Conservation (phyloP, 2,113 vertebrate species). For the Alouatta palliata region DNA sequence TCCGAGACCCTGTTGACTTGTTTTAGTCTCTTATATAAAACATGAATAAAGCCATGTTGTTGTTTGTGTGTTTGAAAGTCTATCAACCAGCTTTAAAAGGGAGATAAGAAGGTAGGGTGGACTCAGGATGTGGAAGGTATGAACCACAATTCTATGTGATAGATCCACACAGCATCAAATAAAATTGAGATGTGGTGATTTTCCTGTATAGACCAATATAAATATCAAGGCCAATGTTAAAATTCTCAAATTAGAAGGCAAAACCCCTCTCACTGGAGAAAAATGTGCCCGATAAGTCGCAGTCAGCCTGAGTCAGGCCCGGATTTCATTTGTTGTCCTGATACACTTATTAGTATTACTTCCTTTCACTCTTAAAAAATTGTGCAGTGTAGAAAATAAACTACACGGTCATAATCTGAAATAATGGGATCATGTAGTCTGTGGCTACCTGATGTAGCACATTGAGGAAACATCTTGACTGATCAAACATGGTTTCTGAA, state of each 20-base stretch:
- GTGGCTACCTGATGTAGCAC: neutral
- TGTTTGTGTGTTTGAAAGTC: neutral
- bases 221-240: neutral
- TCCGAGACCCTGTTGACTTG: neutral
- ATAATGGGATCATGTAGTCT: neutral
- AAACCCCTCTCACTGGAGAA: neutral
- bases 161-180: neutral
- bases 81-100: neutral
- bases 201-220: neutral
- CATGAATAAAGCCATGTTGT: neutral
- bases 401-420: neutral
- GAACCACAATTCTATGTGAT: neutral
- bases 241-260: neutral
- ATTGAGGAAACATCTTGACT: neutral
- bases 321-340: neutral
- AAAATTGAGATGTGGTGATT: neutral
- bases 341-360: neutral
- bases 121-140: neutral
- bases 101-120: accelerated
- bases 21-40: neutral
- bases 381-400: neutral
- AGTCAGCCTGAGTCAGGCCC: neutral
- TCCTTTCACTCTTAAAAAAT: neutral
- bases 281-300: neutral
- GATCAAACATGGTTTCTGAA: neutral